Base-by-base conservation (phyloP, 1,140 invertebrate species). In the Drosophila ercepeae region DNA sequence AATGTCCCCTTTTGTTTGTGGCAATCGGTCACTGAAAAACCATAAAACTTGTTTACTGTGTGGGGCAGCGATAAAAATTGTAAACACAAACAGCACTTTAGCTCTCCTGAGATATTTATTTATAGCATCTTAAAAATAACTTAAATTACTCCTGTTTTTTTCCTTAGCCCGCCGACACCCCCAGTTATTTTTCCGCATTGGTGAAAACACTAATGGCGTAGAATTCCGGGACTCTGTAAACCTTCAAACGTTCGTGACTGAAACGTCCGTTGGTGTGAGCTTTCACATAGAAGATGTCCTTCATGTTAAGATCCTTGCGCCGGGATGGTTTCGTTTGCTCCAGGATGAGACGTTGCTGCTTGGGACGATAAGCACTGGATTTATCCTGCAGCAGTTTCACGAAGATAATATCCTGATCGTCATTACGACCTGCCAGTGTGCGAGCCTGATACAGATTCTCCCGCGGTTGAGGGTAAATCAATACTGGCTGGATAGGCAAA, bases 221-320 rank as follows among this genome's bases (percentile, higher is more conserved):
- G 52, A 90, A 90, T 68, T 90, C 84, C 1, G 89, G 89, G 16
- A 90, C 55, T 36, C 84, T 78, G 51, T 89, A 90, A 0, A 86
- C 76, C 72, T 90, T 90, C 11, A 90, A 44, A 4, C 89, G 89
- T 19, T 89, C 78, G 29, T 86, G 72, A 34, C 89, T 90, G 29
- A 90, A 90, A 13, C 81, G 78, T 0, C 89, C 89, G 39, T 90
- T 90, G 42, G 81, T 60, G 0, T 73, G 57, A 5, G 89, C 81
- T 39, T 90, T 90, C 0, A 90, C 89, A 58, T 83, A 90, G 68
- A 90, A 90, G 4, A 90, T 89, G 34, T 90, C 89, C 50, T 89
- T 90, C 16, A 90, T 44, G 23, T 54, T 48, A 14, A 53, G 55
- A 11, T 72, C 77, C 65, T 72, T 89, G 13, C 46, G 67, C 1